Evolutionary conservation across 2,113 vertebrate genomes (phyloP), one percentile per base, ranked within the genome.

Genomic region (Neolamprologus variostigma): DNA sequence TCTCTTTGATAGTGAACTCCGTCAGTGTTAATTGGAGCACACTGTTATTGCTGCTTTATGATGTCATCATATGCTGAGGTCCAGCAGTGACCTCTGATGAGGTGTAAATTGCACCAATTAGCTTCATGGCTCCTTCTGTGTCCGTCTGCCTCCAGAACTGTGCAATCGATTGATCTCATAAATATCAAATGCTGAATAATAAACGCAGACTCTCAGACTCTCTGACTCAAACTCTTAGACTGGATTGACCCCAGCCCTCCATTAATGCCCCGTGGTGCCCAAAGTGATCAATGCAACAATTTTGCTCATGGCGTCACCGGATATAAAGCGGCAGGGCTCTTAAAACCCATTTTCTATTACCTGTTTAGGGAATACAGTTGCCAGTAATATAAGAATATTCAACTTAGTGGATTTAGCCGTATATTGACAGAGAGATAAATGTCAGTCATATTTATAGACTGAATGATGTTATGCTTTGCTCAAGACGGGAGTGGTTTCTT

Each of bases 121-220:
- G 86, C 84, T 86, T 33, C 59, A 2, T 81, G 5, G 14, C 84
- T 89, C 86, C n/a, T 28, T 33, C 55, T 9, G 10, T 17, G 82
- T 42, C 79, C 28, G 14, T 84, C 42, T 10, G 61, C 51, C 57
- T 79, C 54, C 5, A 19, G 4, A 80, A 68, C 78, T 1, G 55
- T 1, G 45, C 33, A 10, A 87, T 90, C 73, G 59, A 78, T 91
- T 68, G 7, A 9, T 82, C 89, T 87, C 92, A 81, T 93, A 93
- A 93, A 93, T 91, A 90, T 78, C 42, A 54, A 73, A 83, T 9
- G 80, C 19, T 83, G 90, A 88, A 86, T 91, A 93, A 92, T 85
- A 57, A 93, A 80, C 87, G 88, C 61, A 42, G 82, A 85, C 73
- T 73, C 78, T 73, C 79, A 82, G 88, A 81, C 90, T 57, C 6